Evolutionary conservation across 2,113 vertebrate species (phyloP).

Genomic region (Dromiciops gliroides): DNA sequence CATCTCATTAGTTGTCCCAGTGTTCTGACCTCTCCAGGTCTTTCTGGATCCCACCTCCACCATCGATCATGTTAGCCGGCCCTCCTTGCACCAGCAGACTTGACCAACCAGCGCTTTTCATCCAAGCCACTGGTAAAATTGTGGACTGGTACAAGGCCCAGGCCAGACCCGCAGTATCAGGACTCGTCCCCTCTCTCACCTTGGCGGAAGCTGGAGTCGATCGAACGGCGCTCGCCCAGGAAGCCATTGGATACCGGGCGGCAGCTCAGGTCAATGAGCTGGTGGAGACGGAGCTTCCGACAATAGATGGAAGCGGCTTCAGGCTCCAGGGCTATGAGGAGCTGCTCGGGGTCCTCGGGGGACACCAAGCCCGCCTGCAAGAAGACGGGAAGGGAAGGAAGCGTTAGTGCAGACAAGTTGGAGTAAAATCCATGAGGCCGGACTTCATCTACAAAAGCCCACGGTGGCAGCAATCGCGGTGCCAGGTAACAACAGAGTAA

Average conservation of each 20-base stretch:
- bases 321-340: constrained; percentile 95
- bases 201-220: constrained; percentile 94
- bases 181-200: constrained; percentile 79
- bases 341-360: constrained; percentile 90
- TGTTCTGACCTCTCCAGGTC: neutral
- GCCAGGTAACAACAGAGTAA: neutral
- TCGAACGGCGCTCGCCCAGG: constrained; percentile 81
- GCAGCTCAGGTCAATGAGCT: constrained; percentile 92
- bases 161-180: neutral
- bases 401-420: no score
- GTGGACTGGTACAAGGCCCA: neutral
- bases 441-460: neutral
- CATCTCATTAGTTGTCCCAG: neutral
- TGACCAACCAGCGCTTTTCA: neutral
- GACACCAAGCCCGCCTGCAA: constrained; percentile 92
- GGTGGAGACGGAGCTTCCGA: constrained; percentile 94
- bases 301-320: constrained; percentile 98
- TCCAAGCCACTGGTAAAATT: neutral
- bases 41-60: neutral
- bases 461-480: no score
- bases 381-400: neutral
- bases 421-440: neutral
- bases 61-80: no score
- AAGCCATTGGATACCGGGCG: constrained; percentile 82
- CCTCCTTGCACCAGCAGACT: neutral